phyloP scores from a whole-genome alignment of 2,888 invertebrate genomes.

The Aphidoletes aphidimyza region DNA sequence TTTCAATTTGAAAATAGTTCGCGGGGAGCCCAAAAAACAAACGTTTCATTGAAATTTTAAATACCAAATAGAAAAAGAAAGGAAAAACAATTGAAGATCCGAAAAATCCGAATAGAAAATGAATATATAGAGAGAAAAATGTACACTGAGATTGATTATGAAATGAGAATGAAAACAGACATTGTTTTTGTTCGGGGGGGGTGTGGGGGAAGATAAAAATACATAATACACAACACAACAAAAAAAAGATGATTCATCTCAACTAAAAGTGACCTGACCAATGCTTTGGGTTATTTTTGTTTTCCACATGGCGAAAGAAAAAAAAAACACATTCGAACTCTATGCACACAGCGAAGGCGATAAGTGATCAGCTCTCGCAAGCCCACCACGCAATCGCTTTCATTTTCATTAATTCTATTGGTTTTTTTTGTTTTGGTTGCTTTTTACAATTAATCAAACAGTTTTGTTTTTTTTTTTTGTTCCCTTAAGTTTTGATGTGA shows the following conservation, averaged over 20 bases:
- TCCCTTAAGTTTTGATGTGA: slow-evolving; percentile 11
- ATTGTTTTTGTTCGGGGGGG: background rate
- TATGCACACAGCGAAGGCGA: background rate
- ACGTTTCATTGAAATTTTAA: background rate
- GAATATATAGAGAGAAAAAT: background rate
- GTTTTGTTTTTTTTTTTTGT: background rate
- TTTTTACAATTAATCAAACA: background rate
- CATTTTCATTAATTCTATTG: too few relatives aligned
- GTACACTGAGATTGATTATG: background rate
- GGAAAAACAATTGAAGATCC: background rate
- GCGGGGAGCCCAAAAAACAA: background rate
- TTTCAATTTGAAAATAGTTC: background rate
- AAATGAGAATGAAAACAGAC: background rate
- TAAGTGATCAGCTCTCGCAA: background rate
- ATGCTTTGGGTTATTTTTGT: background rate
- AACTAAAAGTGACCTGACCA: background rate
- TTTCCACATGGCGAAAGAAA: too few relatives aligned
- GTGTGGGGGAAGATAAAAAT: background rate
- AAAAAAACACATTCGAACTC: background rate
- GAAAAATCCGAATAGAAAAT: background rate
- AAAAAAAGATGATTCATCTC: background rate
- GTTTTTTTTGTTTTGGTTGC: background rate
- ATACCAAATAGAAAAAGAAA: background rate
- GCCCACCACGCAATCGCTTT: too few relatives aligned
- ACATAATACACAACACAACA: slow-evolving; percentile 39